Evolutionary conservation across 37 sponge, comb jelly and placozoan species (phyloP), one percentile per base, ranked within the genome.

Genomic region (Amphimedon queenslandica): DNA sequence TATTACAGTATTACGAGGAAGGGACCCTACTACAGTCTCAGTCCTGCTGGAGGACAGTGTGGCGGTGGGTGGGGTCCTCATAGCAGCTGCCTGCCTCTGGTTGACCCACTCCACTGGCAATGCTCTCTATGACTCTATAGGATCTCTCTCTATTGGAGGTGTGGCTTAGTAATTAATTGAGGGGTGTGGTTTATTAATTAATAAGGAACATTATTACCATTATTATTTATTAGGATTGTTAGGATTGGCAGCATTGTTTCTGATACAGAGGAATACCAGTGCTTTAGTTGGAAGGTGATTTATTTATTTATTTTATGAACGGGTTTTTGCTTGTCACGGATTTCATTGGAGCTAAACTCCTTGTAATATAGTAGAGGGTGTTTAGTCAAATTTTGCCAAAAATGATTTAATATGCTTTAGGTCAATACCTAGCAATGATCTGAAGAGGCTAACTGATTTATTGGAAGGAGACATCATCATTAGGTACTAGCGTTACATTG

Each of bases 31-130:
- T 72, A 90, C 96, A 32, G 96, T 98, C 55, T 93, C 99, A 37
- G 99, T 98, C 11, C 80, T 98, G 64, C 58, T 94, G 77, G 99
- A 98, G 73, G 99, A 98, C 80, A 92, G 96, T 77, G 96, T 91
- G n/a, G 96, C 99, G 25, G 82, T 92, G 57, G 58, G 72, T 18
- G 99, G 99, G 0, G 93, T 98, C 3, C 47, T 90, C 11, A 31
- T 95, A 23, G 96, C 96, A 1, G 84, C 87, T 4, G 38, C 80
- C 28, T 74, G 90, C 41, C 80, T 98, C 31, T 70, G 82, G 16
- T 74, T 98, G 66, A 72, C 91, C 31, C 84, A 85, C 56, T 70
- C 65, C 41, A 92, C 93, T 33, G 88, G 91, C 37, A 94, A 83
- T 66, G 78, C 81, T n/a, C 40, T 95, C 64, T 98, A 98, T 57